Percentiles rank a stretch among this genome's conserved stretches.
Evolutionary conservation across 2,888 invertebrate genomes (phyloP).

Genomic region (Bellardia bayeri): DNA sequence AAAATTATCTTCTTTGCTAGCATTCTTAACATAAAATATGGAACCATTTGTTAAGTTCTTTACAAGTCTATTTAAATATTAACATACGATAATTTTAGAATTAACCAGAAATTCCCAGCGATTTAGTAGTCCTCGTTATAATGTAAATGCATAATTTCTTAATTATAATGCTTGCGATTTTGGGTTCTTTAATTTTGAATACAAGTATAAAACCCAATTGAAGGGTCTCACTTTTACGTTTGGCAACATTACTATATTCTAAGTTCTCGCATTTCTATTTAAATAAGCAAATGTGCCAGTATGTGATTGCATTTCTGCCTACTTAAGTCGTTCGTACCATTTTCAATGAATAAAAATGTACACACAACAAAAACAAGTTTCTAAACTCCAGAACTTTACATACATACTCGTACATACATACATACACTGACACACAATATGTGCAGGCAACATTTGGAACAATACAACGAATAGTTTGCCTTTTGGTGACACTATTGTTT

Average conservation of each 20-base stretch:
- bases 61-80: no score
- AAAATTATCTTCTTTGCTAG: no score
- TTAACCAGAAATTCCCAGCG: no score
- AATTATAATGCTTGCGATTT: no score
- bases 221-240: constrained; percentile 8
- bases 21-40: no score
- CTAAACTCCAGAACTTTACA: constrained; percentile 44
- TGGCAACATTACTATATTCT: not conserved
- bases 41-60: no score
- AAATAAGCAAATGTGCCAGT: not conserved
- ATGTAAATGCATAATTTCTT: no score
- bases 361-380: constrained; percentile 17
- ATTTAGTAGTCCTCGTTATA: no score
- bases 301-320: constrained; percentile 54
- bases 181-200: no score
- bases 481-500: constrained; percentile 73
- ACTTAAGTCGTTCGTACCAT: constrained; percentile 62
- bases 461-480: constrained; percentile 60
- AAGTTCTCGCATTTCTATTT: constrained; percentile 51
- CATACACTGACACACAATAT: not conserved
- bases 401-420: not conserved
- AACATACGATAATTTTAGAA: no score
- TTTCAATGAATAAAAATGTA: constrained; percentile 46
- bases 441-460: constrained; percentile 42
- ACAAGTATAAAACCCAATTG: not conserved